These are phyloP conservation scores for Calypte anna DNA, from an alignment of 2,113 vertebrate genomes.

Conservation along the genomic window DNA sequence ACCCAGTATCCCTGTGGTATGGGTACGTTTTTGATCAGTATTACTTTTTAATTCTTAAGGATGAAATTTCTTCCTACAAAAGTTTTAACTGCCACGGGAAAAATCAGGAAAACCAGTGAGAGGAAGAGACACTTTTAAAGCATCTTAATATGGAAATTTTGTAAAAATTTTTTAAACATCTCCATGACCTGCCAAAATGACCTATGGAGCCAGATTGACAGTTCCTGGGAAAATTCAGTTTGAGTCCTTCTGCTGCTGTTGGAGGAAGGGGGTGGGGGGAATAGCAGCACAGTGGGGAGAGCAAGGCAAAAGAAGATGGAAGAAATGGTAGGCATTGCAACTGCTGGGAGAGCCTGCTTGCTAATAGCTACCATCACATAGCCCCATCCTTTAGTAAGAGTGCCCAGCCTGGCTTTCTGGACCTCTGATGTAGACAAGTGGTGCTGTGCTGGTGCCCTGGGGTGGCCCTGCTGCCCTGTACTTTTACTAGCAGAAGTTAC, in stretches of 20 bases:
- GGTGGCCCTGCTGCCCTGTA: neutral
- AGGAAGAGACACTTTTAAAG: neutral
- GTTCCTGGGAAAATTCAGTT: neutral
- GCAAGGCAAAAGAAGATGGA: neutral
- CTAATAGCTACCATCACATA: neutral
- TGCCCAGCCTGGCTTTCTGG: neutral
- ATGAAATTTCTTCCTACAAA: neutral
- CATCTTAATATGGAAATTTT: neutral
- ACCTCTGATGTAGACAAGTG: neutral
- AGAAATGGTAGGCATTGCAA: neutral
- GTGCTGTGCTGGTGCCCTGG: neutral
- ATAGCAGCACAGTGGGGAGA: neutral
- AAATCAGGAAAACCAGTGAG: neutral
- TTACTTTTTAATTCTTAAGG: neutral
- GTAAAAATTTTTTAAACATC: neutral
- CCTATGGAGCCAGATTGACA: neutral
- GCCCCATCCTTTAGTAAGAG: neutral
- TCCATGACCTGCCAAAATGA: neutral
- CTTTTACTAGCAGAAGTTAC: neutral
- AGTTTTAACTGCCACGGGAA: neutral
- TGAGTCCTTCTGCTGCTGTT: neutral
- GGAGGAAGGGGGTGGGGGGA: neutral
- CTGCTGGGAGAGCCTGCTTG: neutral
- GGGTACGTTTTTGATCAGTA: neutral
- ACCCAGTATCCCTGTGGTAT: neutral